Evolutionary conservation across 2,888 invertebrate genomes (phyloP), one percentile per base, ranked within the genome.

Genomic region (Cerastis leucographa): DNA sequence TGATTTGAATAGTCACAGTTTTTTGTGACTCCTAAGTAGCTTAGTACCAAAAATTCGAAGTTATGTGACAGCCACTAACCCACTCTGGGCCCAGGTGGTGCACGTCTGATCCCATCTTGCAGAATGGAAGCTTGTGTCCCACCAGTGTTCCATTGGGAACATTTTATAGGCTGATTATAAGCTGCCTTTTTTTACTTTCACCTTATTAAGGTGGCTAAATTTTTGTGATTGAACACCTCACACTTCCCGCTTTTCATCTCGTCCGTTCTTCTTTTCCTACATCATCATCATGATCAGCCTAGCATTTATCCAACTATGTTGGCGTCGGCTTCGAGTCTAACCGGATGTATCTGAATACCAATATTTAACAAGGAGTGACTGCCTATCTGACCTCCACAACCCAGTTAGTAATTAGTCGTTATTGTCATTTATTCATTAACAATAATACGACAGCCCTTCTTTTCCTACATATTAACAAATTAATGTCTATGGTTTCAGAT

Each of bases 401-500:
- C 35, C 35, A 35, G 35, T 35, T 35, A 35, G 35, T 35, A 35
- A 3, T 35, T 35, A 35, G 3, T 35, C 35, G 35, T 35, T 2
- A 35, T 35, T 35, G 1, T 35, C 35, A 35, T 35, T 35, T 35
- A 35, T 35, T 35, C 35, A 35, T 35, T 35, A 35, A 35, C 35
- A 35, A 35, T 35, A 35, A 35, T 35, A 35, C 35, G 35, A 35
- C 3, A 35, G 2, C 35, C 35, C 6, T 6, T 22, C 2, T 8
- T 42, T 61, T 19, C 54, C 5, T 54, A 54, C 4, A 62, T 25
- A 29, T 17, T 64, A 61, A 25, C 1, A 59, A 76, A 49, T 22
- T 0, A 35, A 42, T 59, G 11, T 68, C 29, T 7, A 42, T 81
- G 22, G n/a, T 93, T 92, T 72, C 88, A 96, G 96, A 92, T 96